A percentile compares a stretch with the other conserved stretches of the same genome.
phyloP scores from a whole-genome alignment of 2,888 invertebrate species.

The Heliothis peltigera region DNA sequence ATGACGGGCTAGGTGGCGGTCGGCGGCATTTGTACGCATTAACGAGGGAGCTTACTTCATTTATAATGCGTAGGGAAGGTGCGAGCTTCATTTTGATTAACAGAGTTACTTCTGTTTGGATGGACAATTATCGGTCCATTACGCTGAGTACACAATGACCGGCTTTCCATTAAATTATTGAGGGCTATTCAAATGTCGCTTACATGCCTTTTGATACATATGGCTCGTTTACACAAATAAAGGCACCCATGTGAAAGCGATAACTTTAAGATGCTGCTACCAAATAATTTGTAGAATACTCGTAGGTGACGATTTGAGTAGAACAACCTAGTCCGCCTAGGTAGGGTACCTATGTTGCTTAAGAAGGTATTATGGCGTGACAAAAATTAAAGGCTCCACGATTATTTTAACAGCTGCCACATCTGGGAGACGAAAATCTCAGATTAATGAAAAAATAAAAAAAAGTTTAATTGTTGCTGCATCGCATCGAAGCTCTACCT shows the following conservation, averaged over 20 bases:
- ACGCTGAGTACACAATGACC: constrained; percentile 82
- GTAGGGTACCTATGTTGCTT: neutral
- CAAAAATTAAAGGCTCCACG: no score
- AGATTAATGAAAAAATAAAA: no score
- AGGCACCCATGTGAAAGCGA: neutral
- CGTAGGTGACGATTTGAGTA: neutral
- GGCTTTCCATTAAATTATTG: constrained; percentile 84
- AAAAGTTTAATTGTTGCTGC: no score
- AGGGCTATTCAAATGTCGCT: constrained; percentile 77
- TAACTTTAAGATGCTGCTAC: neutral
- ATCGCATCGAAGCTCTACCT: constrained; percentile 5
- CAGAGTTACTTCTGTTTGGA: constrained; percentile 88
- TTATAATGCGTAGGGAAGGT: constrained; percentile 77
- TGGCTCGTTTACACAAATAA: constrained; percentile 45
- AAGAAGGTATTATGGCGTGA: no score
- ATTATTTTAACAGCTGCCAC: no score
- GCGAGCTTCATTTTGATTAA: constrained; percentile 86
- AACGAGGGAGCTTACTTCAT: constrained; percentile 69
- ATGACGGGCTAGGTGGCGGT: constrained; percentile 76
- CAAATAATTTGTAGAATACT: neutral
- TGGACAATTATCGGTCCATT: constrained; percentile 89
- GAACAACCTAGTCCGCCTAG: neutral
- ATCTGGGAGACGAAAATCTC: no score
- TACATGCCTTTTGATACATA: constrained; percentile 66
- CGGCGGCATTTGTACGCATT: constrained; percentile 75